phyloP scores from a whole-genome alignment of 2,113 vertebrate genomes.

The Girardinichthys multiradiatus region DNA sequence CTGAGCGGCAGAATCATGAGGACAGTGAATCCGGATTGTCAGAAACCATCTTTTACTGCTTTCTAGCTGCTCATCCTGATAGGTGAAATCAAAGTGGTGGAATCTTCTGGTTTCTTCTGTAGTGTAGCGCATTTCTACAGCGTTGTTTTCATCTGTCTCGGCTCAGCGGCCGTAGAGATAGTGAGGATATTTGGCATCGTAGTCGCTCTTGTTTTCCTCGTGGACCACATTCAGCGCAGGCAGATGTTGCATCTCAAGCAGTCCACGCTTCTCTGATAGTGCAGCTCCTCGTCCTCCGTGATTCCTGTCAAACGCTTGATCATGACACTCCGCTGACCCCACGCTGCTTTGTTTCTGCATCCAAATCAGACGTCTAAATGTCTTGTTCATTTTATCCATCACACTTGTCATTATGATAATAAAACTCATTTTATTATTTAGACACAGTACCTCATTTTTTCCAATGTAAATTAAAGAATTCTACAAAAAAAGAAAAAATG shows the following conservation, averaged over 20 bases:
- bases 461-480: constrained; percentile 61
- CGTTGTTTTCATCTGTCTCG: constrained; percentile 58
- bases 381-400: constrained; percentile 21
- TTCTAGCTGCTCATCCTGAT: neutral
- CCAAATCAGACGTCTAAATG: constrained; percentile 9
- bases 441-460: constrained; percentile 68
- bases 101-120: constrained; percentile 54
- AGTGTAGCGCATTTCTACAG: constrained; percentile 50
- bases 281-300: constrained; percentile 12
- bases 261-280: constrained; percentile 9
- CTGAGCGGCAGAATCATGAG: neutral
- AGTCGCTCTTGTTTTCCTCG: constrained; percentile 37
- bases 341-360: neutral
- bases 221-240: constrained; percentile 10
- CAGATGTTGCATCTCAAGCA: neutral
- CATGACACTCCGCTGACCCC: constrained; percentile 2
- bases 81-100: constrained; percentile 57
- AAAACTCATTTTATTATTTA: constrained; percentile 48
- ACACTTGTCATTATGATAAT: constrained; percentile 26
- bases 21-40: neutral
- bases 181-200: neutral
- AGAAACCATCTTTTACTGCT: neutral
- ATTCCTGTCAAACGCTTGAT: constrained; percentile 3
- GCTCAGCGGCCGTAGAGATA: neutral
- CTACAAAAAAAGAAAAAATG: constrained; percentile 48